Evolutionary conservation across 2,113 vertebrate genomes (phyloP).

Genomic region (Ophthalmolycus amberensis): DNA sequence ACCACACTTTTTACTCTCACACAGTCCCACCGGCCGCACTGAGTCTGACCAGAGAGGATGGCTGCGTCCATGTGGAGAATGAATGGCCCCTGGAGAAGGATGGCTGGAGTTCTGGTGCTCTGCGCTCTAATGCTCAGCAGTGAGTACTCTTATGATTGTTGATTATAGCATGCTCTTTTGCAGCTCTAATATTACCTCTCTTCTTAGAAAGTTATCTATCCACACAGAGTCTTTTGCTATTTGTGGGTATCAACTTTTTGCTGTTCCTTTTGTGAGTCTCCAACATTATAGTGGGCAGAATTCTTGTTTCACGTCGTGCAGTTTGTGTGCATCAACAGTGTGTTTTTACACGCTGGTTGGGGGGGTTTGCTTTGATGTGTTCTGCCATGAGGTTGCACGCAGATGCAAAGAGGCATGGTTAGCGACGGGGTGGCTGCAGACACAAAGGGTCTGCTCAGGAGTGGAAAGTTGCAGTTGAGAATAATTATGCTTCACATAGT

Average conservation of each 20-base stretch:
- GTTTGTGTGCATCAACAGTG: background rate
- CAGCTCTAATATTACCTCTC: background rate
- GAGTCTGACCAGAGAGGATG: constrained; percentile 65
- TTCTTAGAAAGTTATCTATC: background rate
- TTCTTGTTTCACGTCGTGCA: background rate
- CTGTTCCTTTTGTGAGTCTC: background rate
- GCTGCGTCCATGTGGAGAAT: constrained; percentile 75
- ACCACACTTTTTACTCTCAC: constrained; percentile 43
- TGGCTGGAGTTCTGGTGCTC: constrained; percentile 68
- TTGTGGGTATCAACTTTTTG: background rate
- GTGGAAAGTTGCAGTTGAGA: constrained; percentile 74
- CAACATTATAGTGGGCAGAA: background rate
- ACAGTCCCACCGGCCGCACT: constrained; percentile 39
- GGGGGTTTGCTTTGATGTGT: constrained; percentile 39
- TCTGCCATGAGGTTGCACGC: constrained; percentile 35
- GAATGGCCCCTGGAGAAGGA: constrained; percentile 77
- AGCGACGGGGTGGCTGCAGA: constrained; percentile 49
- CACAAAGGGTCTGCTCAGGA: constrained; percentile 74
- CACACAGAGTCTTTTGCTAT: background rate
- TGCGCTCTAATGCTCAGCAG: constrained; percentile 71
- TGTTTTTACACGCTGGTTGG: background rate
- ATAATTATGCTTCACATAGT: constrained; percentile 71
- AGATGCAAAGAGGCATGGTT: constrained; percentile 38
- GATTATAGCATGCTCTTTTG: constrained; percentile 3
- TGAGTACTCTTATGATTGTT: constrained; percentile 70